Evolutionary conservation across 1,140 invertebrate genomes (phyloP).

Genomic region (Trichonephila clavata): DNA sequence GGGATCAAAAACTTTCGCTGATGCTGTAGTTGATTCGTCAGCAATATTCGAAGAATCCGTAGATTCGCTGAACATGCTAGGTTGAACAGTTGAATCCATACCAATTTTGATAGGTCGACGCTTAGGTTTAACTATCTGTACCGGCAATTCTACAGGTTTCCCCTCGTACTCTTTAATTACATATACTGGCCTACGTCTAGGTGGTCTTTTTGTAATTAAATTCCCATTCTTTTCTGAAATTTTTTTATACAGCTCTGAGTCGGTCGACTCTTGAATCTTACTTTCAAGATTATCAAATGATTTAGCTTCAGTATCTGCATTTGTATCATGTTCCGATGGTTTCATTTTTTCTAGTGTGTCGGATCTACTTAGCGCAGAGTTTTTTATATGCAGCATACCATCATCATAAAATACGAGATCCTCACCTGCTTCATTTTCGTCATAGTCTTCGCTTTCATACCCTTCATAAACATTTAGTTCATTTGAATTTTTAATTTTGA

Average conservation of each 20-base stretch:
- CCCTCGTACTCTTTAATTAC: not conserved
- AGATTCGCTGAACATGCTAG: not conserved
- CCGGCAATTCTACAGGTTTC: not conserved
- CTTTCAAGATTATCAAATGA: not conserved
- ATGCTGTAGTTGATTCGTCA: not conserved
- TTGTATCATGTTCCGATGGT: not conserved
- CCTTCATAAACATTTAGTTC: not conserved
- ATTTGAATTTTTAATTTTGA: not conserved
- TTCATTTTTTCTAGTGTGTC: not conserved
- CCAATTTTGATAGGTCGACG: not conserved
- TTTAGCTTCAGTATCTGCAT: not conserved
- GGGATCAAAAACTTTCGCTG: not conserved
- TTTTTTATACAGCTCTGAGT: not conserved
- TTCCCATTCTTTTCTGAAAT: not conserved
- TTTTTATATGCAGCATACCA: not conserved
- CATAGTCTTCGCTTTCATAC: not conserved
- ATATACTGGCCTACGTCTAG: not conserved
- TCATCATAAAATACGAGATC: not conserved
- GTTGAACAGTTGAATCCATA: not conserved
- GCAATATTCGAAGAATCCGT: not conserved
- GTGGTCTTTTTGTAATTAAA: not conserved
- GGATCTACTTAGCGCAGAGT: not conserved
- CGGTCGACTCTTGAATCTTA: not conserved
- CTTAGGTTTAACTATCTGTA: not conserved
- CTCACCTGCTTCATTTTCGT: not conserved